Evolutionary conservation across 2,888 invertebrate genomes (phyloP), one percentile per base, ranked within the genome.

Genomic region (Drosophila barbarae): DNA sequence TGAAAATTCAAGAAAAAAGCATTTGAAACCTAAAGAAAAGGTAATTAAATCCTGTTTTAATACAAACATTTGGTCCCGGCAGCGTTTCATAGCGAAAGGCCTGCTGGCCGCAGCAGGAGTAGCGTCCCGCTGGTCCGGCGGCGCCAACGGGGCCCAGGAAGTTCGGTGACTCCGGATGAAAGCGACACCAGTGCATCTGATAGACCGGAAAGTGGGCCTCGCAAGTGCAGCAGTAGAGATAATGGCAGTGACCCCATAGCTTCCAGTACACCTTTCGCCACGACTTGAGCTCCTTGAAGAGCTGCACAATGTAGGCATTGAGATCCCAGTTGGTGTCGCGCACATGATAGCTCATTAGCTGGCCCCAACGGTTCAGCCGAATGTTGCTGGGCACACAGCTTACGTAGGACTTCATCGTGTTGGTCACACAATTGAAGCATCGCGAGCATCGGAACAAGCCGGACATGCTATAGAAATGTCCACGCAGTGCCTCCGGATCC

Each of bases 261-360:
- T 95, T 92, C 98, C 98, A 98, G 90, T 98, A 98, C 3, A 97
- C 96, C 84, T 93, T 93, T 1, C 96, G 91, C 98, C 98, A 98
- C 0, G 94, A 93, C 71, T 95, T 94, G 61, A 96, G 90, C 84
- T 95, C 94, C 18, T 92, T 92, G 85, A 95, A 94, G 66, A 97
- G 88, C 84, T 93, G 92, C 41, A 93, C 89, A 32, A 98, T 93
- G 88, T 95, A 95, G 56, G 94, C 94, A 86, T 94, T 95, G 36
- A 95, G 90, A 79, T 94, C 94, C 96, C 97, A 98, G 1, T 91
- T 90, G 2, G 92, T 86, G 76, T 98, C 97, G 73, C 93, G 93
- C 46, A 91, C 89, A 86, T 96, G 96, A 12, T 92, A 90, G 69
- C 94, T 95, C 54, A 93, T 89, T 38, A 96, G 90, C 76, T 94